A percentile compares a stretch with the other conserved stretches of the same genome.
These are phyloP conservation scores for Argyra leucocephala DNA, from an alignment of 2,888 invertebrate genomes.

Conservation along the genomic window DNA sequence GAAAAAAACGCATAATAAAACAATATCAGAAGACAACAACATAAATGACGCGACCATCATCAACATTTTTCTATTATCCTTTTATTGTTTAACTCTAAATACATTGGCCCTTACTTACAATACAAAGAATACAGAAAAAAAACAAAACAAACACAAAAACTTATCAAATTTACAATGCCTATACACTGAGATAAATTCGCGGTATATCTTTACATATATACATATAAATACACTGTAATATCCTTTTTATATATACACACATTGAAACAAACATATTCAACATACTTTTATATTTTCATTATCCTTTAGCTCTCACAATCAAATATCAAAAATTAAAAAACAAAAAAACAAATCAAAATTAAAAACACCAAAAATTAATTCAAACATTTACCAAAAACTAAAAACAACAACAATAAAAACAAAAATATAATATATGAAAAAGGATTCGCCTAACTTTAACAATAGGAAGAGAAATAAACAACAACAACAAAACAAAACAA, in stretches of 20 bases:
- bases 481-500: not conserved
- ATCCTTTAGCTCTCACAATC: not conserved
- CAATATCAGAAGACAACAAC: not conserved
- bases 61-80: constrained; percentile 1
- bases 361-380: no score
- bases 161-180: not conserved
- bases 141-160: no score
- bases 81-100: not conserved
- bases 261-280: no score
- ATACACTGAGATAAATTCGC: not conserved
- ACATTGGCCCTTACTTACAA: not conserved
- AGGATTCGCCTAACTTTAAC: not conserved
- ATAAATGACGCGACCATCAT: not conserved
- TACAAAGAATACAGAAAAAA: not conserved
- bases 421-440: not conserved
- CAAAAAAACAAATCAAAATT: no score
- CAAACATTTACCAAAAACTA: no score
- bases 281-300: not conserved
- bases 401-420: no score
- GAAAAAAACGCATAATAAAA: not conserved
- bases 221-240: not conserved
- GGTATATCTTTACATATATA: not conserved
- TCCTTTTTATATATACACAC: no score
- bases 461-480: not conserved
- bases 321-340: no score